These are phyloP conservation scores for Drosophila engyochracea DNA, from an alignment of 2,888 invertebrate species.

Conservation along the genomic window DNA sequence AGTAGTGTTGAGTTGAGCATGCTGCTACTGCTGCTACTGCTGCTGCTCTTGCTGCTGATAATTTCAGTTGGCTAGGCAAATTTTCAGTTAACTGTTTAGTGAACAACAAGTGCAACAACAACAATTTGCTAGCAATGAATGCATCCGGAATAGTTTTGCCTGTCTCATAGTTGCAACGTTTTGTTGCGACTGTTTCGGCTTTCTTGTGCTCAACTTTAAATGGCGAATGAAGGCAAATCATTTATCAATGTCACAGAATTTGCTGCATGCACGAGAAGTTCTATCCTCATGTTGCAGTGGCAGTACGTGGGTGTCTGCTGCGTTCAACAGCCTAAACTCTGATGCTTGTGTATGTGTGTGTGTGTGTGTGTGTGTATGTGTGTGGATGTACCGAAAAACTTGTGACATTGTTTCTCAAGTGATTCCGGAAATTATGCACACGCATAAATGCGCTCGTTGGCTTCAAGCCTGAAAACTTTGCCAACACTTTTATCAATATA, in stretches of 20 bases:
- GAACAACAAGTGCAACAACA: slow-evolving; percentile 67
- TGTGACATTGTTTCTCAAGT: slow-evolving; percentile 81
- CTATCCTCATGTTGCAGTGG: slow-evolving; percentile 14
- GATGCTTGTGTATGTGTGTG: slow-evolving; percentile 10
- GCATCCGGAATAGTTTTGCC: slow-evolving; percentile 58
- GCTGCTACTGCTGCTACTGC: slow-evolving; percentile 11
- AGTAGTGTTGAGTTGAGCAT: slow-evolving; percentile 41
- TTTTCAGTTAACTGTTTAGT: slow-evolving; percentile 76
- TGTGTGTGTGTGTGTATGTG: neutral
- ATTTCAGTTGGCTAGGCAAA: slow-evolving; percentile 58
- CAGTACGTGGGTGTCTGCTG: neutral
- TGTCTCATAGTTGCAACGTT: slow-evolving; percentile 28
- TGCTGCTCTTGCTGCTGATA: slow-evolving; percentile 54
- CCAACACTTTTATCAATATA: slow-evolving; percentile 59
- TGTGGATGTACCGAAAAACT: slow-evolving; percentile 62
- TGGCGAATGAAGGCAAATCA: slow-evolving; percentile 61
- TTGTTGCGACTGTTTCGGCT: slow-evolving; percentile 49
- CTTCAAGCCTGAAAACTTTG: slow-evolving; percentile 40
- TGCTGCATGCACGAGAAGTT: slow-evolving; percentile 76
- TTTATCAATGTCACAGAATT: slow-evolving; percentile 80
- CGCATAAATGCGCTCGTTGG: slow-evolving; percentile 64
- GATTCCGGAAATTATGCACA: slow-evolving; percentile 81
- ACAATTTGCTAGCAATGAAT: slow-evolving; percentile 75
- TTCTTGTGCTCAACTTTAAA: slow-evolving; percentile 71
- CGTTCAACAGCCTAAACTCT: slow-evolving; percentile 44